Conservation (phyloP, 2,888 invertebrate genomes). For the Seira ritae region DNA sequence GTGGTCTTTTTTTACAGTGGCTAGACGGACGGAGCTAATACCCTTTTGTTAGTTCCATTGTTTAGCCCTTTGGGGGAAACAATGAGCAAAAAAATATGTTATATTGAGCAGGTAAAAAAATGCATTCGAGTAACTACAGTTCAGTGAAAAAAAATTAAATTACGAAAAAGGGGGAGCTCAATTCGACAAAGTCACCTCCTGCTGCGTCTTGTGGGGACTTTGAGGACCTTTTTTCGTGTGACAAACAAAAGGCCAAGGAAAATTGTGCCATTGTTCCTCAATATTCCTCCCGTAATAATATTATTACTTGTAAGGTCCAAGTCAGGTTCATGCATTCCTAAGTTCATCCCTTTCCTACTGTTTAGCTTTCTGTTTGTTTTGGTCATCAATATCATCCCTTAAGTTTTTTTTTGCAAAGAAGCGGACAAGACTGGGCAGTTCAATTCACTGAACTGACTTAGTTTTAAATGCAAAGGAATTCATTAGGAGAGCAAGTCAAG, state of each 20-base stretch:
- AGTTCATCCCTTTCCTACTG: too few relatives aligned
- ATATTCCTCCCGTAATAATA: background rate
- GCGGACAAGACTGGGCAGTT: too few relatives aligned
- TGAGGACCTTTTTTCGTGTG: constrained; percentile 49
- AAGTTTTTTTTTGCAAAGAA: too few relatives aligned
- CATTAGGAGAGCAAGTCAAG: constrained; percentile 36
- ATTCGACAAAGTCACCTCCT: constrained; percentile 55
- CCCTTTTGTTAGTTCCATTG: constrained; percentile 46
- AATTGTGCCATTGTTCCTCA: constrained; percentile 12
- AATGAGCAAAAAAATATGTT: constrained; percentile 33
- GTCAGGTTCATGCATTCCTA: constrained; percentile 40
- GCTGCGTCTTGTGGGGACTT: constrained; percentile 40
- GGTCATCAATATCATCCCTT: too few relatives aligned
- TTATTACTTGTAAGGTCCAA: background rate
- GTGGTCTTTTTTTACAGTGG: constrained; percentile 18
- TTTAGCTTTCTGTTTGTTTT: constrained; percentile 54
- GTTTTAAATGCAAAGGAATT: background rate
- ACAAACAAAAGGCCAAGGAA: constrained; percentile 48
- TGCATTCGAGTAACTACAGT: background rate
- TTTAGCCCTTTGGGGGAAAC: constrained; percentile 29
- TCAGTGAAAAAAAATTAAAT: background rate
- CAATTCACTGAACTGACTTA: too few relatives aligned
- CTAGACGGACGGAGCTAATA: constrained; percentile 49
- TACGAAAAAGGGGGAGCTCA: constrained; percentile 20
- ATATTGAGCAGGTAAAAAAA: constrained; percentile 52